A percentile compares a stretch with the other conserved stretches of the same genome.
phyloP scores from a whole-genome alignment of 2,113 vertebrate genomes.

The Rhinichthys klamathensis region DNA sequence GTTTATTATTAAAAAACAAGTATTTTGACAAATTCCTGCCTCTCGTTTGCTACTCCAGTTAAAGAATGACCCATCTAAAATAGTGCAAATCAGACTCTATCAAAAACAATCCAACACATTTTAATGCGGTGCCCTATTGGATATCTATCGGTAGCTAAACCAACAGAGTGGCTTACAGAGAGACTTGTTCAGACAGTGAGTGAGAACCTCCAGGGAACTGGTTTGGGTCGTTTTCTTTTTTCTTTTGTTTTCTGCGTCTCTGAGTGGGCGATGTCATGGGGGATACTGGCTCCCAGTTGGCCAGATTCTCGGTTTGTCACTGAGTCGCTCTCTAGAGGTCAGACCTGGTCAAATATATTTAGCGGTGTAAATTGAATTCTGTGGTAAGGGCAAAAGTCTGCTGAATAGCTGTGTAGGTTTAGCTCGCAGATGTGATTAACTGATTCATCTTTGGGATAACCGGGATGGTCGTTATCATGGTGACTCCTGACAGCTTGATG shows the following conservation, averaged over 20 bases:
- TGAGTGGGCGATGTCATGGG: slow-evolving; percentile 16
- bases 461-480: slow-evolving; percentile 7
- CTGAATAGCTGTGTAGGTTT: slow-evolving; percentile 21
- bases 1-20: neutral
- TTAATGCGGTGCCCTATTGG: neutral
- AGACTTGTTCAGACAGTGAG: slow-evolving; percentile 50
- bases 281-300: slow-evolving; percentile 15
- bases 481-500: slow-evolving; percentile 38
- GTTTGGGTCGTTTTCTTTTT: slow-evolving; percentile 5
- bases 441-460: slow-evolving; percentile 36
- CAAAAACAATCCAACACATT: slow-evolving; percentile 26
- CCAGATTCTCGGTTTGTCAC: slow-evolving; percentile 5
- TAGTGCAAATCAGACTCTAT: neutral
- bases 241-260: neutral
- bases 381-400: slow-evolving; percentile 35
- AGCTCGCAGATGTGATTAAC: neutral
- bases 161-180: slow-evolving; percentile 41
- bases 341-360: slow-evolving; percentile 54
- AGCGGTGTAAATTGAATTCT: slow-evolving; percentile 59
- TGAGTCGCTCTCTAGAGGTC: slow-evolving; percentile 28
- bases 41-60: neutral
- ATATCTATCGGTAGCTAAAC: neutral
- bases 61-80: neutral
- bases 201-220: slow-evolving; percentile 29
- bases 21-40: neutral